Conservation (phyloP, 2,113 vertebrate genomes). For the Dascyllus trimaculatus region DNA sequence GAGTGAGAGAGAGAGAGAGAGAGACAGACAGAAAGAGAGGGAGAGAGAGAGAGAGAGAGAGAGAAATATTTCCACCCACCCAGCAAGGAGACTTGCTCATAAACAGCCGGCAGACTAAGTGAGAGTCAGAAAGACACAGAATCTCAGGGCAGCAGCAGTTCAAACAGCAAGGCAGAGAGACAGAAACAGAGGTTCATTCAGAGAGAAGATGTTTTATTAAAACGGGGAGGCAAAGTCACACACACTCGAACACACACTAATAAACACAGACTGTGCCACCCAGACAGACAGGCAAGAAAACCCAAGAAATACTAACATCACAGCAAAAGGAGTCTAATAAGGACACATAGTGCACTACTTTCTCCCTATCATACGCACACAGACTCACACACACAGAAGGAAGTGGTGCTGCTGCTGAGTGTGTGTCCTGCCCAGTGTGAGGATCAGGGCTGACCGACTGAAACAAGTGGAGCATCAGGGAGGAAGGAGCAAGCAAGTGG, state of each 20-base stretch:
- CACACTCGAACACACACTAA: conserved; percentile 44
- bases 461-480: conserved; percentile 61
- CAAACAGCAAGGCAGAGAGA: conserved; percentile 60
- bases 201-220: conserved; percentile 75
- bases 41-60: conserved; percentile 72
- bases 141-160: conserved; percentile 78
- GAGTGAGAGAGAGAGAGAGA: conserved; percentile 50
- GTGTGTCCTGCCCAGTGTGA: conserved; percentile 46
- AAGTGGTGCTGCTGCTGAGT: conserved; percentile 37
- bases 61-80: conserved; percentile 86
- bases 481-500: conserved; percentile 76
- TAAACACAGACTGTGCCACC: conserved; percentile 53
- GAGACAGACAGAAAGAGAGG: conserved; percentile 52
- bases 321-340: conserved; percentile 37
- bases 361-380: conserved; percentile 3
- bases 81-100: conserved; percentile 83
- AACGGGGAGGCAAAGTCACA: conserved; percentile 65
- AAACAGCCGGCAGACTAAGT: conserved; percentile 80
- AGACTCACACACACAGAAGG: conserved; percentile 17
- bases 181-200: conserved; percentile 69
- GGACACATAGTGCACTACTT: conserved; percentile 34
- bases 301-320: conserved; percentile 41
- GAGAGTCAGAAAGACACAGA: conserved; percentile 79
- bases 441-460: conserved; percentile 61
- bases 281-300: conserved; percentile 44